Evolutionary conservation across 2,797 vertebrate species (phyloP).

Genomic region (Vultur gryphus): DNA sequence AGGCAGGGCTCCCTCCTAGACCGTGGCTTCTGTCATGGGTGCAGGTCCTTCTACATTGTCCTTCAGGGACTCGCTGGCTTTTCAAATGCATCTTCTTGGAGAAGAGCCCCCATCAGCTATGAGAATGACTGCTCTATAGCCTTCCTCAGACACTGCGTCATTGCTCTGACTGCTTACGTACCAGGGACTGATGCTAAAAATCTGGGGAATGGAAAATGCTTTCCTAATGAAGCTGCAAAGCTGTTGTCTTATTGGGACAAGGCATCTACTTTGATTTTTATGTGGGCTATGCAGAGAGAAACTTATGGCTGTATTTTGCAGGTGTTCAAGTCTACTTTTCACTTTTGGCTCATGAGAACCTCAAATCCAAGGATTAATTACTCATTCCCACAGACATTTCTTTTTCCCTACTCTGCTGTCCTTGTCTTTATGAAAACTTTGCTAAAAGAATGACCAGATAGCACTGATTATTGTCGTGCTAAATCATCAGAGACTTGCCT

Average conservation of each 20-base stretch:
- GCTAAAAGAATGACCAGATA: background rate
- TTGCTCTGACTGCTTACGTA: background rate
- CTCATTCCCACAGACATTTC: background rate
- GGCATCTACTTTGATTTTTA: background rate
- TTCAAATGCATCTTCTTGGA: background rate
- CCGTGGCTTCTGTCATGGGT: accelerated
- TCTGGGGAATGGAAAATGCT: background rate
- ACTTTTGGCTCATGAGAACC: background rate
- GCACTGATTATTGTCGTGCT: background rate
- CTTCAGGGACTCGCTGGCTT: background rate
- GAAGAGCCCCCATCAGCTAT: background rate
- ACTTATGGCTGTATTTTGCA: background rate
- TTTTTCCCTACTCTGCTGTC: background rate
- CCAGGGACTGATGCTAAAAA: background rate
- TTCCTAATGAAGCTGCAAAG: background rate
- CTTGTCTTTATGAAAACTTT: background rate
- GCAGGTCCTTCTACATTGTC: background rate
- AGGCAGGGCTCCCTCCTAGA: background rate
- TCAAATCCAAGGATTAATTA: background rate
- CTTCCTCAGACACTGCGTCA: background rate
- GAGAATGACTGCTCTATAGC: background rate
- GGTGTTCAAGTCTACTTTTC: background rate
- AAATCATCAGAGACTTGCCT: background rate
- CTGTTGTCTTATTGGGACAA: background rate
- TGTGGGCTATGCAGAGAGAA: background rate